Conservation (phyloP, 2,113 vertebrate species). For the Centropus unirufus region DNA sequence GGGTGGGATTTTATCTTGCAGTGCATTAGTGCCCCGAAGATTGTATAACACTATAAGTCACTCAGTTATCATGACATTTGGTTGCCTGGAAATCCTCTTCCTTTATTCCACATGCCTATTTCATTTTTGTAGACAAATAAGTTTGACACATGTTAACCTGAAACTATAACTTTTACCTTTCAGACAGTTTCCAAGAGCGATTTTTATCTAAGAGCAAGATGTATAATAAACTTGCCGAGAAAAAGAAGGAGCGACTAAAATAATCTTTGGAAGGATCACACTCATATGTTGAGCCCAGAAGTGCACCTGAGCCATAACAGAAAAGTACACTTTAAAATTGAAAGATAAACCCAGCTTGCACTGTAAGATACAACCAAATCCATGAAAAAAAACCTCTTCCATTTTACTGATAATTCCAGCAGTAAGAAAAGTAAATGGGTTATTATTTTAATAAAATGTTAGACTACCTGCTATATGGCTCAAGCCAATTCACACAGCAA, state of each 20-base stretch:
- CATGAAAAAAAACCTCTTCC: background rate
- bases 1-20: constrained; percentile 44
- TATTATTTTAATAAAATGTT: background rate
- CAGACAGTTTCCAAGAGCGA: background rate
- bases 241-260: background rate
- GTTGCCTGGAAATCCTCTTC: constrained; percentile 32
- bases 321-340: background rate
- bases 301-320: background rate
- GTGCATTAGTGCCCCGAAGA: constrained; percentile 43
- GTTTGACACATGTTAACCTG: constrained; percentile 29
- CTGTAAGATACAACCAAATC: background rate
- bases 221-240: background rate
- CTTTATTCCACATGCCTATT: background rate
- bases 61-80: constrained; percentile 18
- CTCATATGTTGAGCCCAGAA: background rate
- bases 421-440: background rate
- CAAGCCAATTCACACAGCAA: background rate
- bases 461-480: background rate
- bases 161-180: constrained; percentile 25
- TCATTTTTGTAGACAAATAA: constrained; percentile 35
- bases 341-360: background rate
- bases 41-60: constrained; percentile 13
- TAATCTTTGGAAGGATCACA: background rate
- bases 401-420: background rate
- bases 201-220: background rate